Evolutionary conservation across 2,888 invertebrate species (phyloP), one percentile per base, ranked within the genome.

Genomic region (Limnephilus lunatus): DNA sequence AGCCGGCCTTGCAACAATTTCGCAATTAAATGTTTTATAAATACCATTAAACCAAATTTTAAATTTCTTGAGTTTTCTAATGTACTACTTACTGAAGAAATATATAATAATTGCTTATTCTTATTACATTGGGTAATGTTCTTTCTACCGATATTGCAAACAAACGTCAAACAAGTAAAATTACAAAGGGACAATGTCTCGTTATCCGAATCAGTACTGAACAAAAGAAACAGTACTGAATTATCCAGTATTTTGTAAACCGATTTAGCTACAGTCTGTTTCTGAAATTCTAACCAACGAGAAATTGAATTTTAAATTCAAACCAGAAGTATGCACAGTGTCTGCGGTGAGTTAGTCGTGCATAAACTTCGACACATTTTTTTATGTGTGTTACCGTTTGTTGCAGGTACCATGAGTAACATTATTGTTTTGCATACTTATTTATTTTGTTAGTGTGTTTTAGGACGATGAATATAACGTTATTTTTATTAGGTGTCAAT

Each of bases 241-340:
- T 68, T 68, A n/a, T n/a, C 82, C 82, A 32, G 19, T 32, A 32
- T 82, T 82, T 12, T 82, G 31, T 82, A 14, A 11, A 15, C 9
- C 25, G 15, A 85, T 25, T 25, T 32, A 35, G 12, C 35, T 39
- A 25, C 25, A 44, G 44, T 53, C 11, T 12, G 53, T 31, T 87
- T 87, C 53, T 87, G 53, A 14, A 87, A 68, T 53, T n/a, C 25
- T 53, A 53, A 30, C 87, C 48, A 32, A 31, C 15, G 68, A 31
- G 53, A 87, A 87, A 30, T 87, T 14, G 4, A n/a, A 14, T 85
- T 85, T 35, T 85, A 39, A 32, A 80, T 32, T 85, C 32, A 88
- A 80, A 80, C 19, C 88, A 88, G 88, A 88, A 80, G n/a, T 68
- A 88, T 68, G 88, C 88, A 68, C 88, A 80, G 31, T 88, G 53